Percentiles rank a stretch among this genome's conserved stretches.
phyloP scores from a whole-genome alignment of 2,113 vertebrate genomes.

The Rhipidura dahli region DNA sequence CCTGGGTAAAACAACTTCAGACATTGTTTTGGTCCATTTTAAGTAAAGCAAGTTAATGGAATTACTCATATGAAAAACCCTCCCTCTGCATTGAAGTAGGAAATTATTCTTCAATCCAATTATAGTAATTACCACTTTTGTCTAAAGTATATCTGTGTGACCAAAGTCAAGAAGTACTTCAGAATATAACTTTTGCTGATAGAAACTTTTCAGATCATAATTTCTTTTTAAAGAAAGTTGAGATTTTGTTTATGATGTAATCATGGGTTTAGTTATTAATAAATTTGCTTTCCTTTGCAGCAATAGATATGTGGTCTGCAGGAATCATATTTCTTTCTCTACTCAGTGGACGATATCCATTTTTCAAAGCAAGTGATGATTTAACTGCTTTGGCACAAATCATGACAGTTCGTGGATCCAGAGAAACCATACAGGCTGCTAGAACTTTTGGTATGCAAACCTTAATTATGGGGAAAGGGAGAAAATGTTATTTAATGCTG shows the following conservation, averaged over 20 bases:
- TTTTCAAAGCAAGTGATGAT: constrained; percentile 97
- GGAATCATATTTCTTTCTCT: constrained; percentile 94
- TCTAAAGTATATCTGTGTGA: neutral
- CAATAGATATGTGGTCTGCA: constrained; percentile 97
- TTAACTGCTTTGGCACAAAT: constrained; percentile 94
- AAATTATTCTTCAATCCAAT: neutral
- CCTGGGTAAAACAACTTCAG: neutral
- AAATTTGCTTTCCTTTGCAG: constrained; percentile 73
- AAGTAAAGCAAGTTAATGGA: neutral
- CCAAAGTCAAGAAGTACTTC: neutral
- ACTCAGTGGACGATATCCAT: constrained; percentile 93
- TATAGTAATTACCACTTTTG: neutral
- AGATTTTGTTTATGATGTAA: neutral
- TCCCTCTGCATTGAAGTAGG: neutral
- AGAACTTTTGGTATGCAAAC: constrained; percentile 85
- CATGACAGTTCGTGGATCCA: constrained; percentile 94
- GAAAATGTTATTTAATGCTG: neutral
- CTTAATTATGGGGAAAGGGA: constrained; percentile 30
- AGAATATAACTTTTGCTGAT: neutral
- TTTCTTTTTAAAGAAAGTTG: neutral
- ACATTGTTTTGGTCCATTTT: neutral
- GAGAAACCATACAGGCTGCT: constrained; percentile 88
- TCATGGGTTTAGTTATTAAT: neutral
- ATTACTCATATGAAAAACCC: neutral
- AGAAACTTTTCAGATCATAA: neutral